phyloP scores from a whole-genome alignment of 2,888 invertebrate species.

The Palloptera scutellata region DNA sequence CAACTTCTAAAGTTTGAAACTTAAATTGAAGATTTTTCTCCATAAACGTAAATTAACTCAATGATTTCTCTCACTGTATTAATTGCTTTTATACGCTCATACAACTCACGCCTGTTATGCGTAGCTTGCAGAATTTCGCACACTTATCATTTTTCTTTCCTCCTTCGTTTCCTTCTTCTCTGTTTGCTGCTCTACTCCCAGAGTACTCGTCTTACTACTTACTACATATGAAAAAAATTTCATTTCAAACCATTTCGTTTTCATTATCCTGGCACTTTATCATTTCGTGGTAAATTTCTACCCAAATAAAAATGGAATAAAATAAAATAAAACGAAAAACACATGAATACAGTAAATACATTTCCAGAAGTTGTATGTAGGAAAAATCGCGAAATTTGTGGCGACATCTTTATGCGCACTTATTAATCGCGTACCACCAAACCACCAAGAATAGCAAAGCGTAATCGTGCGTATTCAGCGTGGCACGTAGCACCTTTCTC shows the following conservation, averaged over 20 bases:
- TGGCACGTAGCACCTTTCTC: too few species aligned
- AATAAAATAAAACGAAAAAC: neutral
- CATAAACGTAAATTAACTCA: too few species aligned
- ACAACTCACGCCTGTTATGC: conserved; percentile 2
- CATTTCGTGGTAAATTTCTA: conserved; percentile 36
- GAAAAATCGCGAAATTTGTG: conserved; percentile 40
- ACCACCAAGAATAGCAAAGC: too few species aligned
- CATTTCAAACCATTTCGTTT: conserved; percentile 38
- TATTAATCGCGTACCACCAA: neutral
- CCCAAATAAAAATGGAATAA: neutral
- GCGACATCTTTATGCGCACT: conserved; percentile 39
- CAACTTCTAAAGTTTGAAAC: too few species aligned
- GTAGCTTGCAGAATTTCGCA: conserved; percentile 23
- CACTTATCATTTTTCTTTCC: conserved; percentile 27
- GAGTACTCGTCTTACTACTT: neutral
- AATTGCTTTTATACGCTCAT: neutral
- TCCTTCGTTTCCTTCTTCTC: neutral
- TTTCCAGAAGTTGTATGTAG: neutral
- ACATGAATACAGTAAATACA: too few species aligned
- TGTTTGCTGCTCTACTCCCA: conserved; percentile 21
- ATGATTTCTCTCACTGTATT: too few species aligned
- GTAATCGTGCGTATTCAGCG: too few species aligned
- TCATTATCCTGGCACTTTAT: conserved; percentile 44
- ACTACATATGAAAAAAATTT: too few species aligned
- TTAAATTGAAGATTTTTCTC: too few species aligned